Base-by-base conservation (phyloP, 2,113 vertebrate species). In the Oreotragus oreotragus region DNA sequence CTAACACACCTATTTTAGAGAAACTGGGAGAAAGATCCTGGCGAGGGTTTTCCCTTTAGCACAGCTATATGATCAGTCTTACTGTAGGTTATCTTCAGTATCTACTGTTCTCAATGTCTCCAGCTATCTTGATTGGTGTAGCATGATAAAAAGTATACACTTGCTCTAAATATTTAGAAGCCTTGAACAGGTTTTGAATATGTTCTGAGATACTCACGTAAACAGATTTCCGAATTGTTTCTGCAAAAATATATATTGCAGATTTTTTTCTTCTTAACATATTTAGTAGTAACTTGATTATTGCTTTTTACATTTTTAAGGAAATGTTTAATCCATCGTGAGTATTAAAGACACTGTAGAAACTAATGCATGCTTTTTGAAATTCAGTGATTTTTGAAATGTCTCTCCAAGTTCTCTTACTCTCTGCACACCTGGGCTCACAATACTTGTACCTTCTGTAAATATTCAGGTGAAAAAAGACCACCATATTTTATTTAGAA, bases 401-500 rank as follows among this genome's bases (percentile, higher is more conserved):
- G 3, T 49, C n/a, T 89, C 25, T 62, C 49, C 53, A 70, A 15
- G 1, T 2, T 11, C n/a, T 73, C 36, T 13, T 19, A 6, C 21
- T 79, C 36, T 87, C 28, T 84, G 16, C 4, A 85, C 49, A 83
- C 53, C 84, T 64, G 7, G 11, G 15, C 79, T 90, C 25, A 58
- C 17, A 96, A 84, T 6, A 55, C 51, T 84, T 39, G 21, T 16
- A 58, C 19, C 83, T 81, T 51, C 14, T 15, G 62, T 89, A 94
- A 95, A 83, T 80, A 43, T 88, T 97, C 88, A 91, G 39, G 88
- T 95, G 49, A 90, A 49, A 96, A 93, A 88, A 95, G 57, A 91
- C 9, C 19, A 55, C 36, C 53, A n/a, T 15, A 88, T 96, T 98
- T 97, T 97, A 47, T 87, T 96, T 49, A 93, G 70, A 97, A 95